Base-by-base conservation (phyloP, 2,113 vertebrate species). In the Rostratula benghalensis region DNA sequence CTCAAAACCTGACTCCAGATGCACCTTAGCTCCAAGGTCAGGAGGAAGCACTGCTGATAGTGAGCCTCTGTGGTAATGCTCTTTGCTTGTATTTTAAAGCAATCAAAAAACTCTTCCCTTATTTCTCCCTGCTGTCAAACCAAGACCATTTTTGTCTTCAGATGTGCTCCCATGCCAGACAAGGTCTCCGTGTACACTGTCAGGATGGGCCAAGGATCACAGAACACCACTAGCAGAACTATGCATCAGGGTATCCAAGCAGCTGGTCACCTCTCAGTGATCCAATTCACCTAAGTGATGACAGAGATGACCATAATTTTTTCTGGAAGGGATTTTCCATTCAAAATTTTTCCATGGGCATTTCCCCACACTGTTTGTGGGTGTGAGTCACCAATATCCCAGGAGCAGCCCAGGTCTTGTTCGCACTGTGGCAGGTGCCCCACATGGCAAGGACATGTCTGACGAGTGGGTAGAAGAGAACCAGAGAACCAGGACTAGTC, bases 401-500 rank as follows among this genome's bases (percentile, higher is more conserved):
- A 4, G 1, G 7, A 81, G 37, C 25, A 79, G 31, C 14, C 50
- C 39, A 60, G 9, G 13, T 54, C 10, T 46, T 30, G 8, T 23
- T 60, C 39, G 80, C 1, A 1, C 23, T 57, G 13, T 1, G 0
- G 48, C 46, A 79, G 19, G 9, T 14, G 7, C 6, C 33, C 16
- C 1, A 3, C 15, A 17, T 17, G 5, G 7, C 48, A 76, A 30
- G 15, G 21, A 27, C 7, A 71, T 2, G 0, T n/a, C 25, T 64
- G 43, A 56, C 39, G 11, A 53, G 16, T 5, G 4, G 9, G 7
- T 31, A 43, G 43, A 24, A 81, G 12, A 70, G 13, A 10, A 53
- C 19, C 14, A n/a, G 12, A 11, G 50, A 9, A 51, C 27, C 0
- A 0, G 51, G 19, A 35, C 25, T 27, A 83, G 41, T n/a, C 37